Percentiles rank a stretch among this genome's conserved stretches.
Conservation (phyloP, 2,797 vertebrate species). For the Zalophus californianus region DNA sequence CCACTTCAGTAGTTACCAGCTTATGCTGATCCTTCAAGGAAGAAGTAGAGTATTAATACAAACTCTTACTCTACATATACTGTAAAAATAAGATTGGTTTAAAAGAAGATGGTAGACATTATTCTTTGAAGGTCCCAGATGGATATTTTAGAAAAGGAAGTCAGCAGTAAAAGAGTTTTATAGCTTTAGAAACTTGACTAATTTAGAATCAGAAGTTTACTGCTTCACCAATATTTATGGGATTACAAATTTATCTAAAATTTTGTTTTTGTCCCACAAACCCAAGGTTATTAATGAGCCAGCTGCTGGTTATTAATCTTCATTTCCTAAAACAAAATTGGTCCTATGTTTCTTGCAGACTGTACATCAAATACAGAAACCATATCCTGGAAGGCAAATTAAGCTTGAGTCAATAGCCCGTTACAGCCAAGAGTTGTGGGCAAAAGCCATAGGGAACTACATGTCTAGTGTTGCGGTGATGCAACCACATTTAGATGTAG, state of each 20-base stretch:
- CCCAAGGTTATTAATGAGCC: conserved; percentile 67
- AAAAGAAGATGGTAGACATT: neutral
- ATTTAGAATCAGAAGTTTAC: conserved; percentile 74
- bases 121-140: conserved; percentile 20
- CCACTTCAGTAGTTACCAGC: neutral
- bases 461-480: neutral
- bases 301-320: conserved; percentile 76
- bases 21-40: neutral
- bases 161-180: conserved; percentile 64
- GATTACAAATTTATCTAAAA: conserved; percentile 72
- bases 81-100: neutral
- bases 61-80: neutral
- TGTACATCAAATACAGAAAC: conserved; percentile 39
- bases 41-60: neutral
- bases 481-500: neutral
- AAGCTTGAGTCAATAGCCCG: neutral
- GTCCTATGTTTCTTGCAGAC: conserved; percentile 23
- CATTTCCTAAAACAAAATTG: conserved; percentile 67
- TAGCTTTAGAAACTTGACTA: conserved; percentile 59
- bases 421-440: neutral
- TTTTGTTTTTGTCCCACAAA: conserved; percentile 59
- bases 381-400: conserved; percentile 39
- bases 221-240: conserved; percentile 68
- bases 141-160: conserved; percentile 48
- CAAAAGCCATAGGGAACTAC: neutral